Conservation (phyloP, 2,888 invertebrate genomes). For the Mythimna albipuncta region DNA sequence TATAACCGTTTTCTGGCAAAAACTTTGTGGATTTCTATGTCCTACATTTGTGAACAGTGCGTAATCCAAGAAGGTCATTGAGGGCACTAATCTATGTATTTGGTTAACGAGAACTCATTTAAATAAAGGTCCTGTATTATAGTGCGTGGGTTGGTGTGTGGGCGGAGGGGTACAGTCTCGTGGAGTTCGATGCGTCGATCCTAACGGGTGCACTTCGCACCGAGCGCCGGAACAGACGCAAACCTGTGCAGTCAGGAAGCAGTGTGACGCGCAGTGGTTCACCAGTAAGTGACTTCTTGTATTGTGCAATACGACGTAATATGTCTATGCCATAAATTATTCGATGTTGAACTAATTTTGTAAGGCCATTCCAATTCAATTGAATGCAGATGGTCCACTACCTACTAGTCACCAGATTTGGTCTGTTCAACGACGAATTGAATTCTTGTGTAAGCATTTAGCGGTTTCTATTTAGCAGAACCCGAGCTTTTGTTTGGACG, state of each 20-base stretch:
- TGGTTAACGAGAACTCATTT: conserved; percentile 20
- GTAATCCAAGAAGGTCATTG: conserved; percentile 24
- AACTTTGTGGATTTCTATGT: conserved; percentile 26
- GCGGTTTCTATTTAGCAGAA: not conserved
- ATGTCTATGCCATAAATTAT: conserved; percentile 23
- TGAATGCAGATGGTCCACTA: conserved; percentile 35
- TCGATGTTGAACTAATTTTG: conserved; percentile 18
- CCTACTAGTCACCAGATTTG: conserved; percentile 21
- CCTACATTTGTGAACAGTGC: conserved; percentile 2
- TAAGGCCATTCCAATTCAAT: conserved; percentile 37
- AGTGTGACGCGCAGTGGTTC: conserved; percentile 96
- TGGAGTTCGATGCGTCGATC: conserved; percentile 93
- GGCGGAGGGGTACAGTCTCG: conserved; percentile 95
- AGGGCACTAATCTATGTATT: conserved; percentile 12
- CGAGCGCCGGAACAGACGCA: conserved; percentile 92
- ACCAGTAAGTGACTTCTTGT: conserved; percentile 89
- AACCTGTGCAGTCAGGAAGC: conserved; percentile 92
- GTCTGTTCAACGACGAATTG: conserved; percentile 22
- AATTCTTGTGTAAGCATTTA: conserved; percentile 1
- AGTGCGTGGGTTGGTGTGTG: conserved; percentile 94
- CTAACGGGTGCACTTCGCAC: conserved; percentile 91
- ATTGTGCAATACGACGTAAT: not conserved
- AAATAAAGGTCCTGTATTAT: conserved; percentile 46
- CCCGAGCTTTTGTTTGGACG: not conserved
- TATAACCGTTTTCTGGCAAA: conserved; percentile 23